Percentiles rank a stretch among this genome's conserved stretches.
Conservation (phyloP, 2,113 vertebrate genomes). For the Poecilia latipinna region DNA sequence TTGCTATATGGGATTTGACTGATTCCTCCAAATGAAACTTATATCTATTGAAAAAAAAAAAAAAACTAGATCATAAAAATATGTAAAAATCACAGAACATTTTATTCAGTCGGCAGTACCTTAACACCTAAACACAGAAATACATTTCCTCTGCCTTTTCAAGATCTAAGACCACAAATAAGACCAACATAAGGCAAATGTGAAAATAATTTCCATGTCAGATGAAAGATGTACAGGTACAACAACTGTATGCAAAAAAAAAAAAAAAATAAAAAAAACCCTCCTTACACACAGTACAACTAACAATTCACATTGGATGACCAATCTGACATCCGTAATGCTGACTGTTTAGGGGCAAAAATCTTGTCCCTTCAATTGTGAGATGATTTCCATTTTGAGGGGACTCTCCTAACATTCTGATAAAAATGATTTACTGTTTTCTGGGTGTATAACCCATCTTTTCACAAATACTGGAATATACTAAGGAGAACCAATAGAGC, state of each 20-base stretch:
- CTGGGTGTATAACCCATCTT: neutral
- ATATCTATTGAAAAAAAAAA: neutral
- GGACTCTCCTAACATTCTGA: slow-evolving; percentile 10
- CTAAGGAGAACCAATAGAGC: neutral
- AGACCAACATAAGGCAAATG: slow-evolving; percentile 72
- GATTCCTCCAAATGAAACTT: too few species aligned
- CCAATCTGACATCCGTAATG: neutral
- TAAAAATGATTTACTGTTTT: neutral
- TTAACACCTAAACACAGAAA: slow-evolving; percentile 58
- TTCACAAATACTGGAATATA: neutral
- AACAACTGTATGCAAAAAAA: slow-evolving; percentile 44
- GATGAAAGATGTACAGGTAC: slow-evolving; percentile 41
- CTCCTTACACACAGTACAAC: slow-evolving; percentile 51
- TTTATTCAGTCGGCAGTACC: slow-evolving; percentile 72
- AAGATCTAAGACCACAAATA: slow-evolving; percentile 67
- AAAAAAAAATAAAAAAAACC: slow-evolving; percentile 26
- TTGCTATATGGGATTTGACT: too few species aligned
- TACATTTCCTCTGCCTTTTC: slow-evolving; percentile 57
- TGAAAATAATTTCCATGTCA: slow-evolving; percentile 42
- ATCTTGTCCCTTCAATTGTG: slow-evolving; percentile 23
- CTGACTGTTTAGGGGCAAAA: slow-evolving; percentile 13
- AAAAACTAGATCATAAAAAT: neutral
- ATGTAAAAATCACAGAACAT: slow-evolving; percentile 60
- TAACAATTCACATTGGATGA: slow-evolving; percentile 51
- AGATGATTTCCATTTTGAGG: slow-evolving; percentile 37